Evolutionary conservation across 1,140 invertebrate genomes (phyloP), one percentile per base, ranked within the genome.

Genomic region (Megathymus violae): DNA sequence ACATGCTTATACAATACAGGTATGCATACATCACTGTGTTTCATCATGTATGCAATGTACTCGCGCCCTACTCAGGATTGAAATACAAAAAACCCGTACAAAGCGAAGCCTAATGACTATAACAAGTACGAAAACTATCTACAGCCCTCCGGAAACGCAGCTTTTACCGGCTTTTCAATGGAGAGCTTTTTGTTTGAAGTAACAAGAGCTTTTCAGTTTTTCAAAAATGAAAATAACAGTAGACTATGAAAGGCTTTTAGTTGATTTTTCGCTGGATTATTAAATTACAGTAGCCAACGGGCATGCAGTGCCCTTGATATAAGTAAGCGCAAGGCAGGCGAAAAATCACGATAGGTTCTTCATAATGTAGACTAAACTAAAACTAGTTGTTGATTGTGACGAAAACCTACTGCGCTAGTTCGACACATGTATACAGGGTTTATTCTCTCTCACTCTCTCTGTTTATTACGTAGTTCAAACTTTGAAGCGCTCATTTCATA

Each of bases 121-220:
- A 14, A 54, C 50, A 54, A 54, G 40, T 13, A 54, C 41, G 36
- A 54, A 54, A 54, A 54, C 51, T 54, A 54, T 54, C 51, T 54
- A 22, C 51, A 43, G 19, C 50, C 51, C 51, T 43, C 51, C 38
- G 51, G 51, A 54, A 54, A 54, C 13, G 11, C 34, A 47, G 44
- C 46, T 22, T 52, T 27, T 9, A 7, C 51, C 17, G 34, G 17
- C 17, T 27, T 43, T 27, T 22, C 19, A 43, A 27, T 43, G 11
- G 40, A 54, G 51, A 54, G 36, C 38, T 54, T 54, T 54, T 54
- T 52, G 51, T 54, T 54, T 43, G 36, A 41, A 43, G 40, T 19
- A 25, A 38, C 40, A 40, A 54, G 38, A 40, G 51, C 38, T 41
- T 54, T 54, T 22, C 51, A 43, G 51, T 27, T 27, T 41, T 52